These are phyloP conservation scores for Watsonalla binaria DNA, from an alignment of 2,888 invertebrate genomes.

Conservation along the genomic window DNA sequence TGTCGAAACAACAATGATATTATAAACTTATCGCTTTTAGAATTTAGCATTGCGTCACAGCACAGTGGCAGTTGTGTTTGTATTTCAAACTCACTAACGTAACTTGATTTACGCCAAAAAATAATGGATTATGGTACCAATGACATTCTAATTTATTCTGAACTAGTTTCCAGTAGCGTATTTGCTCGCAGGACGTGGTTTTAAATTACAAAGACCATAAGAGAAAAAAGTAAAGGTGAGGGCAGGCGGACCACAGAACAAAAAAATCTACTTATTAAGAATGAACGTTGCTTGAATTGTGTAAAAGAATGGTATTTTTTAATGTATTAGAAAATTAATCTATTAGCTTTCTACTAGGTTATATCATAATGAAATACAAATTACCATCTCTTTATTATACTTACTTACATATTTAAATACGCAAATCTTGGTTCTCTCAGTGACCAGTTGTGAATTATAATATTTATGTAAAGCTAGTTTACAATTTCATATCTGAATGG, in stretches of 20 bases:
- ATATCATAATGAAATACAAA: not conserved
- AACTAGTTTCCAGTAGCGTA: not conserved
- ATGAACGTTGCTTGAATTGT: too few species aligned
- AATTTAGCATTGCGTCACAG: conserved; percentile 18
- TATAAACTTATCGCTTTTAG: conserved; percentile 25
- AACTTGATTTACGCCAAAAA: not conserved
- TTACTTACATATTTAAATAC: not conserved
- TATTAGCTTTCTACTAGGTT: too few species aligned
- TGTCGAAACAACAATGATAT: conserved; percentile 32
- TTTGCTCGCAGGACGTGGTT: too few species aligned
- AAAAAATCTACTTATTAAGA: too few species aligned
- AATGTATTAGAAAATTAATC: too few species aligned
- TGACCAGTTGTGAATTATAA: conserved; percentile 1
- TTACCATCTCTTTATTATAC: not conserved
- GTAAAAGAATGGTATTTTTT: too few species aligned
- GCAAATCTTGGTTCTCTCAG: not conserved
- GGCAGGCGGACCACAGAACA: too few species aligned
- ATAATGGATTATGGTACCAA: not conserved
- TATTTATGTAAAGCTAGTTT: conserved; percentile 20
- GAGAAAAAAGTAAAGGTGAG: too few species aligned
- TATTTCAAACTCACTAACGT: not conserved
- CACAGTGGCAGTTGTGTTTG: not conserved
- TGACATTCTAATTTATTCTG: not conserved
- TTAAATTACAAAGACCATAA: too few species aligned
- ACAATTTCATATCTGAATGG: conserved; percentile 15